Evolutionary conservation across 1,140 invertebrate genomes (phyloP), one percentile per base, ranked within the genome.

Genomic region (Helicorthomorpha holstii): DNA sequence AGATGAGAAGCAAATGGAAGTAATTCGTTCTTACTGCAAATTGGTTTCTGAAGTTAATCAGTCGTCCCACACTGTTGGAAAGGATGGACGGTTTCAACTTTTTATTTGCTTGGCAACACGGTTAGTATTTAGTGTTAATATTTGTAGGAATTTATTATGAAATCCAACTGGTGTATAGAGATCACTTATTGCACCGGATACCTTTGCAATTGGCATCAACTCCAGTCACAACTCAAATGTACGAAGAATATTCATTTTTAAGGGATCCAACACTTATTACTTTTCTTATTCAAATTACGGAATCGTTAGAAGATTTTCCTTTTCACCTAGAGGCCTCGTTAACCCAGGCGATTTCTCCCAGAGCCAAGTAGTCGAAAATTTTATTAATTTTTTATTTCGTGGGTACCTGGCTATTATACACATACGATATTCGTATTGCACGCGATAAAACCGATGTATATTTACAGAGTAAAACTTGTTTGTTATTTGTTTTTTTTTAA

Each of bases 81-180:
- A 98, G 67, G 94, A 98, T 73, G 93, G 92, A 26, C 94, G 95
- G 71, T 97, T 98, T 66, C 93, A 98, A 64, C 74, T 96, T 4
- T 94, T 98, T 63, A 81, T 97, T 51, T 95, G 92, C 66, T 75
- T 98, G 7, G 82, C 83, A 62, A 75, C 86, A 51, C 78, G 86
- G 86, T 89, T 56, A 27, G n/a, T 48, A 21, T 34, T 10, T 16
- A 21, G 47, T 7, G 4, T n/a, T 7, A 10, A 4, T 48, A 7
- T 46, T 47, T 47, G 7, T 21, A 51, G 19, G 41, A 46, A 43
- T 23, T 21, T 54, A 27, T 3, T 4, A 16, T 41, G n/a, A 19
- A 41, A 41, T 27, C 55, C 58, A 56, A 23, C 60, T 52, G 27
- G 25, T 61, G 67, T 72, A 55, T 69, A 95, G 92, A 61, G 92